phyloP scores from a whole-genome alignment of 2,888 invertebrate genomes.

The Acrobasis suavella region DNA sequence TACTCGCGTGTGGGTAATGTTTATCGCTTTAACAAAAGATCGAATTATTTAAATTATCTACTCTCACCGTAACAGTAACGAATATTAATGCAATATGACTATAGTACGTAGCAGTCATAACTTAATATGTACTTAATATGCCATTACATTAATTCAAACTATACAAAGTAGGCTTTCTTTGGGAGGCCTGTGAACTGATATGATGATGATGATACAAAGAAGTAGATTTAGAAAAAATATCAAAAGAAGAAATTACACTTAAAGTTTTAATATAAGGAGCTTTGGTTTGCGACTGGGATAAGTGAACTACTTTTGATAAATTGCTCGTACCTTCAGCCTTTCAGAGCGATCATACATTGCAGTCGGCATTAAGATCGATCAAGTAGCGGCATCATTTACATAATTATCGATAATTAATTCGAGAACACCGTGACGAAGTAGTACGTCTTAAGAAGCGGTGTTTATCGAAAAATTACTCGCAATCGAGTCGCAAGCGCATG shows the following conservation, averaged over 20 bases:
- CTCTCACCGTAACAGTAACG: neutral
- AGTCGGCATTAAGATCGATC: slow-evolving; percentile 12
- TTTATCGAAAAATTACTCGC: slow-evolving; percentile 60
- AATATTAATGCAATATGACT: neutral
- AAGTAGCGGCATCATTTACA: slow-evolving; percentile 53
- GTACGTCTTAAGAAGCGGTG: slow-evolving; percentile 41
- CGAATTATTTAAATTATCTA: slow-evolving; percentile 1
- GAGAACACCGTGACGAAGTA: slow-evolving; percentile 63
- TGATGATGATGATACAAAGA: no score
- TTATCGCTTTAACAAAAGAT: slow-evolving; percentile 15
- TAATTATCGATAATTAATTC: slow-evolving; percentile 66
- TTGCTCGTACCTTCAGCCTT: neutral
- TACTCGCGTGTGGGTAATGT: slow-evolving; percentile 28
- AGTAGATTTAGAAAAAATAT: no score
- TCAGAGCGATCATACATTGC: slow-evolving; percentile 4
- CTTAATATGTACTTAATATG: no score
- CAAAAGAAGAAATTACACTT: no score
- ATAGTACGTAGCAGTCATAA: no score
- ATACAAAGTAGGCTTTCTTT: no score
- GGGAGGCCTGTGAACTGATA: no score
- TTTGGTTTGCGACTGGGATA: neutral
- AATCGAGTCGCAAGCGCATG: slow-evolving; percentile 36
- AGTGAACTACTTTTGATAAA: neutral
- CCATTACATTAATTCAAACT: no score
- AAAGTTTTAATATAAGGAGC: no score